A percentile compares a stretch with the other conserved stretches of the same genome.
These are phyloP conservation scores for Calliopum simillimum DNA, from an alignment of 2,888 invertebrate genomes.

Conservation along the genomic window DNA sequence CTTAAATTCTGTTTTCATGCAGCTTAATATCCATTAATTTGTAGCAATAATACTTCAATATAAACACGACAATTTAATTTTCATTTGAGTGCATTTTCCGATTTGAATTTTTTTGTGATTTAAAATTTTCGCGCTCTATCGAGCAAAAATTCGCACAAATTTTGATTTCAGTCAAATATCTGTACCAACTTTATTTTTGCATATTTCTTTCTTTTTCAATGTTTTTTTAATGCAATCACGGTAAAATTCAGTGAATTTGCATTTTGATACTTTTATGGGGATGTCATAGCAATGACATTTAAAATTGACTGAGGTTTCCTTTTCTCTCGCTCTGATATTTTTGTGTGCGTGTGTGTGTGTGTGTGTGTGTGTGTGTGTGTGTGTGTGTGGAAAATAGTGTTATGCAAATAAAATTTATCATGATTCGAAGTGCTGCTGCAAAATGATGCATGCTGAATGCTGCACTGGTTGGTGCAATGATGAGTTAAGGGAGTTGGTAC, in stretches of 20 bases:
- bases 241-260: slow-evolving; percentile 4
- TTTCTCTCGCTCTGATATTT: too few species aligned
- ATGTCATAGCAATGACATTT: slow-evolving; percentile 7
- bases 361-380: neutral
- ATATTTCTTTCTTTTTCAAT: neutral
- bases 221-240: neutral
- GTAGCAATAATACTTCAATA: too few species aligned
- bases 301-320: neutral
- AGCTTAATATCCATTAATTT: too few species aligned
- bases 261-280: slow-evolving; percentile 14
- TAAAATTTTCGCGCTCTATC: too few species aligned
- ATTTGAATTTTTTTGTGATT: too few species aligned
- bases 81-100: too few species aligned
- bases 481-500: too few species aligned
- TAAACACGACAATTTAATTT: too few species aligned
- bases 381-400: neutral
- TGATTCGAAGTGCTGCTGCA: slow-evolving; percentile 1
- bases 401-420: slow-evolving; percentile 18
- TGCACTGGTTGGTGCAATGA: neutral
- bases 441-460: neutral
- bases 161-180: slow-evolving; percentile 10
- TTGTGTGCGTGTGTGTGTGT: neutral
- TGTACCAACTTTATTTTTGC: neutral
- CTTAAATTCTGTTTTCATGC: too few species aligned
- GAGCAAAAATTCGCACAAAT: neutral